Conservation (phyloP, 2,797 vertebrate genomes). For the Molothrus ater region DNA sequence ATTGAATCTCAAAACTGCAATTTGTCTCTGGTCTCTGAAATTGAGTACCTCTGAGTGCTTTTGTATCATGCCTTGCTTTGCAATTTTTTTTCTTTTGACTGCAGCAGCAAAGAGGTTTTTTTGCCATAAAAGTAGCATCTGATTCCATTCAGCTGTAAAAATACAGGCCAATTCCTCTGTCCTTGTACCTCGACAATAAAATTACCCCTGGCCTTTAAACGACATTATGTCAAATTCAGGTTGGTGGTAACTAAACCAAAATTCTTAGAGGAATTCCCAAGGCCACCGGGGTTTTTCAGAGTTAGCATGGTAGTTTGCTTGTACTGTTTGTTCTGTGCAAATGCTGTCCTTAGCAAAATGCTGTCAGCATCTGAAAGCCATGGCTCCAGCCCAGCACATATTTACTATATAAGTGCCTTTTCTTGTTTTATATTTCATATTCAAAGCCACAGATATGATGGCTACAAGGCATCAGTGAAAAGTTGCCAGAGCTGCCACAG, state of each 20-base stretch:
- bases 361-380: not conserved
- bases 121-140: not conserved
- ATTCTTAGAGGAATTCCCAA: not conserved
- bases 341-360: not conserved
- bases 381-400: rapidly evolving
- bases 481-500: not conserved
- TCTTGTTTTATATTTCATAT: not conserved
- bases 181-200: not conserved
- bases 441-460: rapidly evolving
- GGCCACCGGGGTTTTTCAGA: not conserved
- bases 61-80: not conserved
- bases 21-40: not conserved
- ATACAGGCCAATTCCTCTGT: not conserved
- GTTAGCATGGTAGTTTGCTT: not conserved
- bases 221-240: not conserved
- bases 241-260: not conserved
- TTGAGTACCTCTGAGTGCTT: not conserved
- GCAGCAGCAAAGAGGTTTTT: not conserved
- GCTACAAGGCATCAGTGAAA: not conserved
- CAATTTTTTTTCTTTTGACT: not conserved
- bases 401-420: rapidly evolving
- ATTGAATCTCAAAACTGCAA: not conserved
- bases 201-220: not conserved
- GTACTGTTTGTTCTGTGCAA: rapidly evolving
- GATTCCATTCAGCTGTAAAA: not conserved